A percentile compares a stretch with the other conserved stretches of the same genome.
phyloP scores from a whole-genome alignment of 2,888 invertebrate species.

The Pachydiplax longipennis region DNA sequence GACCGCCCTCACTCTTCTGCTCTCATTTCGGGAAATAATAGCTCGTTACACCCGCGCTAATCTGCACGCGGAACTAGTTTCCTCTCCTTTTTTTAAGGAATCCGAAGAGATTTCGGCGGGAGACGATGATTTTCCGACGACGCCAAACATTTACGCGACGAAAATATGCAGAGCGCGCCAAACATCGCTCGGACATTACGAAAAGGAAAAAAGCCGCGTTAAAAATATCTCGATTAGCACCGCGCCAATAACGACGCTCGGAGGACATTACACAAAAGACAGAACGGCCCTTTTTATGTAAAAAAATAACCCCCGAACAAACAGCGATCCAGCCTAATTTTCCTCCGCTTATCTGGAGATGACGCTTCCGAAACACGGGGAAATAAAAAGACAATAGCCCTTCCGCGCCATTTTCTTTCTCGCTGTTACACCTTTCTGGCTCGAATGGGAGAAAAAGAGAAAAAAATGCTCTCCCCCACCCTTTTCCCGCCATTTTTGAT shows the following conservation, averaged over 20 bases:
- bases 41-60: not conserved
- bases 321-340: not conserved
- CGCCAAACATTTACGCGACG: not conserved
- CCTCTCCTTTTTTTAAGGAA: not conserved
- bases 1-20: not conserved
- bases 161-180: not conserved
- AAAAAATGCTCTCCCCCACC: not conserved
- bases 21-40: not conserved
- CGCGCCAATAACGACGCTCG: not conserved
- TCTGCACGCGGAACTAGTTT: not conserved
- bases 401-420: not conserved
- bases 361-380: not conserved
- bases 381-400: not conserved
- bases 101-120: not conserved
- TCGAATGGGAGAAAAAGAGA: not conserved
- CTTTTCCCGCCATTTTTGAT: not conserved
- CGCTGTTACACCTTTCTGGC: not conserved
- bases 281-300: not conserved
- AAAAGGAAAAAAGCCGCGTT: not conserved
- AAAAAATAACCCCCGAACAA: not conserved
- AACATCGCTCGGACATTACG: not conserved
- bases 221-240: not conserved
- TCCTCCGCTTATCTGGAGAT: not conserved
- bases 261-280: not conserved
- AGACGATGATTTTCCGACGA: not conserved